phyloP scores from a whole-genome alignment of 1,140 invertebrate genomes.

The Drosophila pachea region DNA sequence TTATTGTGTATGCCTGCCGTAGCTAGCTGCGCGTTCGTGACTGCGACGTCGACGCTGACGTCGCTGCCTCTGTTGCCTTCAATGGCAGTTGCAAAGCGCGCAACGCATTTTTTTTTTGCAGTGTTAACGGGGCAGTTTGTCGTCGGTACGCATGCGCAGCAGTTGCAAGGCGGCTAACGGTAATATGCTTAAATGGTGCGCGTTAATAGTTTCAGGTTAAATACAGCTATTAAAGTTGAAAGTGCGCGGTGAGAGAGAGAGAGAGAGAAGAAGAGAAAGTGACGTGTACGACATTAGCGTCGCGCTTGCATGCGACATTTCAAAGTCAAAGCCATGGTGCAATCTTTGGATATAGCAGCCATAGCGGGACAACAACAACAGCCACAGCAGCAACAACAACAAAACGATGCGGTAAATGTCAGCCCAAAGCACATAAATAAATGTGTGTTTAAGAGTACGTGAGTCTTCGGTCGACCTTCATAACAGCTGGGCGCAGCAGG shows the following conservation, averaged over 20 bases:
- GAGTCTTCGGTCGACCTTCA: constrained; percentile 22
- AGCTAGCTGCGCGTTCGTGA: constrained; percentile 35
- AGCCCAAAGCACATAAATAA: constrained; percentile 22
- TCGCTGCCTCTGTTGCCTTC: constrained; percentile 40
- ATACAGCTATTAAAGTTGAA: constrained; percentile 4
- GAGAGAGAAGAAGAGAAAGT: background rate
- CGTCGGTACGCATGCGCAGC: constrained; percentile 61
- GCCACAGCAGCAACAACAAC: constrained; percentile 32
- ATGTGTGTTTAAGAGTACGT: constrained; percentile 12
- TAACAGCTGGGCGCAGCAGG: constrained; percentile 43
- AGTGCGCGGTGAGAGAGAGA: constrained; percentile 16
- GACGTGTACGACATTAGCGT: constrained; percentile 8
- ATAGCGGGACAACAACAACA: constrained; percentile 57
- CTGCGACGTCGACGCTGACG: constrained; percentile 29
- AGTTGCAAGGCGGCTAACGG: constrained; percentile 37
- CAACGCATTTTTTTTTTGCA: constrained; percentile 57
- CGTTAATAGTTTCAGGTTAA: constrained; percentile 15
- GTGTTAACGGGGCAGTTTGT: constrained; percentile 48
- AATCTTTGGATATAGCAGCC: constrained; percentile 74
- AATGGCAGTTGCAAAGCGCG: constrained; percentile 56
- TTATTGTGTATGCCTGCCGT: constrained; percentile 61
- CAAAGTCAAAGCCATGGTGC: constrained; percentile 75
- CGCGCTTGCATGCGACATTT: constrained; percentile 70
- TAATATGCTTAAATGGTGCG: background rate
- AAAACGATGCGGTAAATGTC: constrained; percentile 72